Percentiles rank a stretch among this genome's conserved stretches.
phyloP scores from a whole-genome alignment of 2,797 vertebrate genomes.

The Clamator glandarius region DNA sequence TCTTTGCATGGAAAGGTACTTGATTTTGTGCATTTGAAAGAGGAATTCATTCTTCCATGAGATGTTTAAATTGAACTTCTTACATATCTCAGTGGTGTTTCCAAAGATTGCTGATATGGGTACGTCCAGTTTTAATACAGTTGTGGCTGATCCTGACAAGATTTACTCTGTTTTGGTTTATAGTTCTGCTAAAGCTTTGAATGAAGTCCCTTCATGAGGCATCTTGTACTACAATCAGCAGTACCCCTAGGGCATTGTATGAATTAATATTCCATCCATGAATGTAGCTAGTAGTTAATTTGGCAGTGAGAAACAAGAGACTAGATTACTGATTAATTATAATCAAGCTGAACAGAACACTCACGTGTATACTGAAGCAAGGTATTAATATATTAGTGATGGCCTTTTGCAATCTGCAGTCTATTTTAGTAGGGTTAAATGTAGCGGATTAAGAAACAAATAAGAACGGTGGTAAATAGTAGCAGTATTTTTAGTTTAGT shows the following conservation, averaged over 20 bases:
- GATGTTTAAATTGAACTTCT: background rate
- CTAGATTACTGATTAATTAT: slow-evolving; percentile 61
- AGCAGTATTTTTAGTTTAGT: slow-evolving; percentile 32
- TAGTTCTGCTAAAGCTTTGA: background rate
- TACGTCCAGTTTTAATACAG: background rate
- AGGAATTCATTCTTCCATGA: background rate
- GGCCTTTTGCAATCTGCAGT: background rate
- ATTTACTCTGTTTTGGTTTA: background rate
- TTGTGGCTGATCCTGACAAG: background rate
- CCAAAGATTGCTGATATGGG: background rate
- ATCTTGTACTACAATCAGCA: background rate
- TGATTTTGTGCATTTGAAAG: background rate
- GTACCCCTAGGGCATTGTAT: background rate
- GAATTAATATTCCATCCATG: slow-evolving; percentile 63
- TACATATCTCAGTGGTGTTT: background rate
- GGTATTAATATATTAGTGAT: background rate
- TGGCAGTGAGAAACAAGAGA: slow-evolving; percentile 46
- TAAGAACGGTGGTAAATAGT: background rate
- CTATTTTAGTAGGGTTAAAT: slow-evolving; percentile 1
- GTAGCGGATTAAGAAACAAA: background rate
- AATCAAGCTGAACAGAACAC: slow-evolving; percentile 26
- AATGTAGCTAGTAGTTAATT: slow-evolving; percentile 42
- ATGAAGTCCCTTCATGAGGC: background rate
- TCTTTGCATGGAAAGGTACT: background rate
- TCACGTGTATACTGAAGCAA: background rate